Evolutionary conservation across 2,797 vertebrate species (phyloP).

Genomic region (Nyctibius grandis): DNA sequence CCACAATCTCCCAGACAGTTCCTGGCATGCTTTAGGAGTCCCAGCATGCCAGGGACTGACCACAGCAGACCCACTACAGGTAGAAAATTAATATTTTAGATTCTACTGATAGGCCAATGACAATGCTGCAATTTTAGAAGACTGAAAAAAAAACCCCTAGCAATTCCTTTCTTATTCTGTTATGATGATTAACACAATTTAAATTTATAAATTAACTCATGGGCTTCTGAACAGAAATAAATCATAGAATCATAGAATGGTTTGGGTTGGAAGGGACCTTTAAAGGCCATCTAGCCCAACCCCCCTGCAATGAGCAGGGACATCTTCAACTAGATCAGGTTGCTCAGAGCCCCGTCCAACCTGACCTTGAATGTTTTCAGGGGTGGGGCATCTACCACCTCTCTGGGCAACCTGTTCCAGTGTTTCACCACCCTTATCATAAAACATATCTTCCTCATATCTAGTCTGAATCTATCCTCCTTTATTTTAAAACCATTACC

Average conservation of each 20-base stretch:
- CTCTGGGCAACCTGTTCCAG: background rate
- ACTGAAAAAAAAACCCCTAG: fast-evolving
- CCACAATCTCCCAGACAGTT: background rate
- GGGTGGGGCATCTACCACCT: background rate
- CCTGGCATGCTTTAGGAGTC: background rate
- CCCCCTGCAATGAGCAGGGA: background rate
- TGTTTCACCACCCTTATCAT: background rate
- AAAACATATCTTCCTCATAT: background rate
- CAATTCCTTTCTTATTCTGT: background rate
- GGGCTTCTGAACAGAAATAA: background rate
- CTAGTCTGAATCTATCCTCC: background rate
- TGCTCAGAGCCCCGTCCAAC: background rate
- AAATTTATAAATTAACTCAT: background rate
- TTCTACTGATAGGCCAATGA: background rate
- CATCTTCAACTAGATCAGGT: background rate
- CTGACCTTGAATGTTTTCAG: background rate
- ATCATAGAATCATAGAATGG: background rate
- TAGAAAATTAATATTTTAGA: background rate
- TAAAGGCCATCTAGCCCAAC: background rate
- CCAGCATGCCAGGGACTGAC: background rate
- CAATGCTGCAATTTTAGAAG: background rate
- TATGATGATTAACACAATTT: background rate
- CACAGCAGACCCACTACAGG: background rate
- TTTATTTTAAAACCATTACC: background rate
- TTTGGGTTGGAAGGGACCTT: background rate